Conservation (phyloP, 2,888 invertebrate species). For the Chymomyza amoena region DNA sequence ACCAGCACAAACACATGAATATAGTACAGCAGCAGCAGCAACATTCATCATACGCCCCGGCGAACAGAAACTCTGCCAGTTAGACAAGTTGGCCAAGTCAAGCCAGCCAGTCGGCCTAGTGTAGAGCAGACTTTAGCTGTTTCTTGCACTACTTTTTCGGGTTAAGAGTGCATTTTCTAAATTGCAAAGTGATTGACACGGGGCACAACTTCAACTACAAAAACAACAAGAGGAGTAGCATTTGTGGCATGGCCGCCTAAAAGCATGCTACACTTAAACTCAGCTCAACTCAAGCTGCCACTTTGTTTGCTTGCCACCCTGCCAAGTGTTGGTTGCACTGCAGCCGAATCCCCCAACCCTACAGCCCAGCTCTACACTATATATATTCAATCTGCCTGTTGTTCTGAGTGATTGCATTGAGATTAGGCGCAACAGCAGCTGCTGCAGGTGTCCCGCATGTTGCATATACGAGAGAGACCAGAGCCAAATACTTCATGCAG, state of each 20-base stretch:
- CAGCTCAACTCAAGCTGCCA: constrained; percentile 51
- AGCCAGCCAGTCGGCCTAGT: neutral
- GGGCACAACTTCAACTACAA: constrained; percentile 4
- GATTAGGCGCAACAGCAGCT: constrained; percentile 57
- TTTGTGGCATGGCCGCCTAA: constrained; percentile 38
- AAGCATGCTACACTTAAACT: constrained; percentile 64
- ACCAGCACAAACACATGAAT: neutral
- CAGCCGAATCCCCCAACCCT: constrained; percentile 26
- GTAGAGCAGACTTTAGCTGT: constrained; percentile 4
- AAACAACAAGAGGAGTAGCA: constrained; percentile 9
- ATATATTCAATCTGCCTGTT: constrained; percentile 25
- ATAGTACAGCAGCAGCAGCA: neutral
- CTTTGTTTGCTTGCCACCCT: constrained; percentile 45
- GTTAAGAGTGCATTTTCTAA: constrained; percentile 62
- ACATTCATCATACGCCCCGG: constrained; percentile 54
- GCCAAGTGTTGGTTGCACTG: constrained; percentile 23
- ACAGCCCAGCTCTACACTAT: constrained; percentile 2
- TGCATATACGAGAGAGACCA: neutral
- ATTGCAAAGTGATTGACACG: constrained; percentile 73
- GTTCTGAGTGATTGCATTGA: constrained; percentile 68
- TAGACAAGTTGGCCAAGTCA: neutral
- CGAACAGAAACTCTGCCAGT: neutral
- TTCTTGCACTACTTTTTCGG: constrained; percentile 27
- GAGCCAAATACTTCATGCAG: constrained; percentile 50
- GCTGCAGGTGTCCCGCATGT: constrained; percentile 1